Evolutionary conservation across 2,888 invertebrate genomes (phyloP), one percentile per base, ranked within the genome.

Genomic region (Neoaliturus tenellus): DNA sequence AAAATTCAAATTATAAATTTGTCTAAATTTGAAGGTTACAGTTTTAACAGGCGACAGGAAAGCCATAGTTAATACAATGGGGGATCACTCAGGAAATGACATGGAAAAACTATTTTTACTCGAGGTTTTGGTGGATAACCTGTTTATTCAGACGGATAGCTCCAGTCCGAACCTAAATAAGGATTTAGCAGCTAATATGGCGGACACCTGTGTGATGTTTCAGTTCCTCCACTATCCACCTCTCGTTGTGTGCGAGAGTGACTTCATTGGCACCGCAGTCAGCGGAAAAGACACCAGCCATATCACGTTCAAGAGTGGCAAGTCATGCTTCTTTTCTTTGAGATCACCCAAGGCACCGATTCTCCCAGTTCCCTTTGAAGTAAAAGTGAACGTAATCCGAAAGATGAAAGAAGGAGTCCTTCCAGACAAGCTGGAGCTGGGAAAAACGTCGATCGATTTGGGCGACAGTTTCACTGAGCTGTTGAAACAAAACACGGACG

Each of bases 161-260:
- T 81, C 81, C 31, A 71, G 23, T 10, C 41, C 41, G 23, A 44
- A 81, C 48, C 51, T 81, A 4, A 51, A 71, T 5, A 31, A 69
- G 23, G 51, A 69, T 20, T 41, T 81, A 20, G 33, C 48, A 28
- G 35, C 69, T 33, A 85, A 86, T 35, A 44, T 81, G 25, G 48
- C 83, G 14, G 67, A 81, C 14, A 82, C 82, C 12, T 86, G 86
- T 55, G 86, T 86, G 6, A 73, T 78, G 28, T 85, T 87, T 67
- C 85, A 85, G 33, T 87, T 87, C 75, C 69, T 86, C n/a, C 85
- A 86, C 80, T 87, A 85, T 25, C 87, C 87, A 0, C 85, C 85
- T 35, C 75, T 87, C 39, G 85, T 85, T 8, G 85, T 87, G n/a
- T 83, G 85, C 71, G 86, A 85, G 78, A 86, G 86, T 67, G 85